Evolutionary conservation across 2,113 vertebrate genomes (phyloP).

Genomic region (Balaeniceps rex): DNA sequence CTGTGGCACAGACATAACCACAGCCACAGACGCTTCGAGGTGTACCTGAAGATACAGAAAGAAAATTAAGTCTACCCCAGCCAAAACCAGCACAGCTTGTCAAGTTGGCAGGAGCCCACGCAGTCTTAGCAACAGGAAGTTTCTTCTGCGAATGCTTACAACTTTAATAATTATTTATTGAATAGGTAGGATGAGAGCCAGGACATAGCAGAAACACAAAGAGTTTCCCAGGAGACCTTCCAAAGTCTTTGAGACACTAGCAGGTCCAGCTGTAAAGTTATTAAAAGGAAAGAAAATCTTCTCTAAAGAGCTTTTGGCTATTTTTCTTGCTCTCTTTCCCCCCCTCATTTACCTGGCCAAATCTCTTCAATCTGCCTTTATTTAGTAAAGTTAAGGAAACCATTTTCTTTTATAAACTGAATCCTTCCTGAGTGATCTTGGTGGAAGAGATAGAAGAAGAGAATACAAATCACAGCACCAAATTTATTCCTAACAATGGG

Average conservation of each 20-base stretch:
- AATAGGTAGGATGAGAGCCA: not conserved
- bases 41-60: not conserved
- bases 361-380: constrained; percentile 14
- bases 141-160: not conserved
- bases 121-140: not conserved
- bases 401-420: not conserved
- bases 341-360: not conserved
- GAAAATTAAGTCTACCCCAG: not conserved
- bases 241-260: not conserved
- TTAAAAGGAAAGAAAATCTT: not conserved
- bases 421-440: not conserved
- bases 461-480: not conserved
- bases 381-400: not conserved
- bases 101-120: not conserved
- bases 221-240: constrained; percentile 3
- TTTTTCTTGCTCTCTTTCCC: not conserved
- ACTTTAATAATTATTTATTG: constrained; percentile 8
- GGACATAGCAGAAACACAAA: not conserved
- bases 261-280: not conserved
- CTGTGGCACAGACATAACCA: not conserved
- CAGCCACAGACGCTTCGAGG: not conserved
- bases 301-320: not conserved
- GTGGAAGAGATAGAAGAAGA: not conserved
- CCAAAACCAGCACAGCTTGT: not conserved
- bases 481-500: not conserved